These are phyloP conservation scores for Drosophila kambysellisi DNA, from an alignment of 2,888 invertebrate genomes.

Conservation along the genomic window DNA sequence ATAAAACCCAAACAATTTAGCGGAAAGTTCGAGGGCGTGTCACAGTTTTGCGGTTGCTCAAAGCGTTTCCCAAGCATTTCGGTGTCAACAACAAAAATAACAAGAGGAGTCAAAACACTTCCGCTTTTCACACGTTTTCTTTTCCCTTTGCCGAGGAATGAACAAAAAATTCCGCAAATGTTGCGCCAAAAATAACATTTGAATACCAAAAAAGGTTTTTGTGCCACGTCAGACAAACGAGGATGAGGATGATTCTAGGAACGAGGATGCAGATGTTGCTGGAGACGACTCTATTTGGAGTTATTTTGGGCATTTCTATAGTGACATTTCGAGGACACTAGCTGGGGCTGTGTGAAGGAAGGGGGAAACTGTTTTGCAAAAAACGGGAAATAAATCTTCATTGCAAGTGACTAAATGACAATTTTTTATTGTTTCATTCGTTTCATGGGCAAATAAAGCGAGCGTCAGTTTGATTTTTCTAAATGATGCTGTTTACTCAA, in stretches of 20 bases:
- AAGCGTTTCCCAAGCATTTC: conserved; percentile 47
- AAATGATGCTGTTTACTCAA: conserved; percentile 59
- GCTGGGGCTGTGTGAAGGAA: background rate
- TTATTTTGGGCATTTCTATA: conserved; percentile 46
- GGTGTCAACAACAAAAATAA: conserved; percentile 51
- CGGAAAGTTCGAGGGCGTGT: conserved; percentile 58
- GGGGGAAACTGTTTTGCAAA: conserved; percentile 4
- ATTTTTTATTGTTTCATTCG: conserved; percentile 47
- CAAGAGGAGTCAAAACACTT: conserved; percentile 52
- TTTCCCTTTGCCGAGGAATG: conserved; percentile 11
- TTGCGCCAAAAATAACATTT: conserved; percentile 74
- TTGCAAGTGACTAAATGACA: conserved; percentile 65
- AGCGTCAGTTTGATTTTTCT: conserved; percentile 60
- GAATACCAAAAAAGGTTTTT: conserved; percentile 75
- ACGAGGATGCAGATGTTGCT: conserved; percentile 28
- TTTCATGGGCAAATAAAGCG: conserved; percentile 44
- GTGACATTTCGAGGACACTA: conserved; percentile 15
- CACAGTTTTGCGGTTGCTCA: conserved; percentile 51
- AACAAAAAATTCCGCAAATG: conserved; percentile 62
- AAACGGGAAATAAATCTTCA: conserved; percentile 38
- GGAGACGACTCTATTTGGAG: conserved; percentile 62
- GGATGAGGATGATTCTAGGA: conserved; percentile 20
- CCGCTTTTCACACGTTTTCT: conserved; percentile 69
- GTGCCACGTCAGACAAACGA: conserved; percentile 57
- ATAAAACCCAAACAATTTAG: conserved; percentile 53